phyloP scores from a whole-genome alignment of 2,888 invertebrate species.

The Drosophila neotestacea region DNA sequence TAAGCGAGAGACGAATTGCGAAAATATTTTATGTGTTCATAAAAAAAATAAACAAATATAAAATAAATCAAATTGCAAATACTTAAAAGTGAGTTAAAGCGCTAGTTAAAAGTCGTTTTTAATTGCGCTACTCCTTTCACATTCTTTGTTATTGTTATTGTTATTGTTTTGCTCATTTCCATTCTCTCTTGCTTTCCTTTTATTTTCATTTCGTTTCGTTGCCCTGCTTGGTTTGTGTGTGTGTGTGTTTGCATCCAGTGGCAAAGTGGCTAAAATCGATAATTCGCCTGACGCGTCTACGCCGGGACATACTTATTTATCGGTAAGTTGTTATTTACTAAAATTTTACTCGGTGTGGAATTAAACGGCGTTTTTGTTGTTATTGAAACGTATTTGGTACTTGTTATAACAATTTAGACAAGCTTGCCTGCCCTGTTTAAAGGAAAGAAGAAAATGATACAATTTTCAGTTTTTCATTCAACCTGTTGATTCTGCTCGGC shows the following conservation, averaged over 20 bases:
- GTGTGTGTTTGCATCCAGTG: slow-evolving; percentile 33
- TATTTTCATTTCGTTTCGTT: slow-evolving; percentile 23
- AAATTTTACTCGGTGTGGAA: not conserved
- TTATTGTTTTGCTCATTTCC: slow-evolving; percentile 6
- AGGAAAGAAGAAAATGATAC: not conserved
- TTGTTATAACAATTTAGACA: too few species aligned
- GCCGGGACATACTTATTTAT: slow-evolving; percentile 44
- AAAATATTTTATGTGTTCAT: slow-evolving; percentile 1
- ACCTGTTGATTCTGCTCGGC: slow-evolving; percentile 16
- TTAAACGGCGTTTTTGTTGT: not conserved
- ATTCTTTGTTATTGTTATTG: slow-evolving; percentile 19
- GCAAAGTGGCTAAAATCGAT: slow-evolving; percentile 75
- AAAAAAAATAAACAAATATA: not conserved
- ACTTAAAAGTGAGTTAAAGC: slow-evolving; percentile 34
- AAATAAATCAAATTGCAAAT: not conserved
- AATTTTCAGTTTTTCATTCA: not conserved
- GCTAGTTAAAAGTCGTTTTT: slow-evolving; percentile 1
- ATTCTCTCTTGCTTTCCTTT: slow-evolving; percentile 9
- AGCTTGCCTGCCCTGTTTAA: not conserved
- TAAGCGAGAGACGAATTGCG: slow-evolving; percentile 1
- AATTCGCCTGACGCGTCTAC: slow-evolving; percentile 50
- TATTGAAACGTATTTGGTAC: not conserved
- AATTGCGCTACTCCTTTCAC: slow-evolving; percentile 13
- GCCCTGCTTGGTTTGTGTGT: not conserved
- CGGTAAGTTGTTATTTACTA: slow-evolving; percentile 63